Evolutionary conservation across 2,888 invertebrate species (phyloP), one percentile per base, ranked within the genome.

Genomic region (Limenitis camilla): DNA sequence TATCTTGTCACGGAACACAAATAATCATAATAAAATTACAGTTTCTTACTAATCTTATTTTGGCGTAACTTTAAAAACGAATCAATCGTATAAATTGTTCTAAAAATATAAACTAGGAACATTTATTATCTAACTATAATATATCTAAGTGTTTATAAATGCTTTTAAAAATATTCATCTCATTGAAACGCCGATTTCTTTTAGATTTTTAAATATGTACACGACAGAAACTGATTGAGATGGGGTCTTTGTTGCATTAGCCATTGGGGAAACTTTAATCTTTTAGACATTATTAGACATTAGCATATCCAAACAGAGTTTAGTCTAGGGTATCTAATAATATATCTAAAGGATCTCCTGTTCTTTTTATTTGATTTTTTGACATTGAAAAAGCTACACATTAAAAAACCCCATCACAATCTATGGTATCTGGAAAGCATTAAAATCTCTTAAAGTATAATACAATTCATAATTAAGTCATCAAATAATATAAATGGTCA

Each of bases 161-260:
- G 64, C 65, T 58, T 63, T 52, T 45, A 62, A 64, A 63, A 58
- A 60, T 60, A 58, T 41, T 30, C n/a, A n/a, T n/a, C n/a, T n/a
- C n/a, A n/a, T n/a, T n/a, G n/a, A n/a, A n/a, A n/a, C n/a, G n/a
- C n/a, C n/a, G n/a, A n/a, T n/a, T n/a, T n/a, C n/a, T n/a, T n/a
- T n/a, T n/a, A n/a, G n/a, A 42, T 30, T 28, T 45, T 30, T 49
- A 32, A 48, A 28, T 33, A 43, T 33, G 33, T 8, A 33, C 33
- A 8, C 33, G 6, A 32, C n/a, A 30, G 8, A 43, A 43, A 43
- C 33, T 33, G 33, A n/a, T 19, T 43, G 19, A 9, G 32, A 33
- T 33, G 9, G 19, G 19, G 19, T 19, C n/a, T n/a, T n/a, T n/a
- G n/a, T n/a, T n/a, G n/a, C n/a, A n/a, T n/a, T n/a, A n/a, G n/a